Evolutionary conservation across 1,140 invertebrate genomes (phyloP).

Genomic region (Leptopilina clavipes): DNA sequence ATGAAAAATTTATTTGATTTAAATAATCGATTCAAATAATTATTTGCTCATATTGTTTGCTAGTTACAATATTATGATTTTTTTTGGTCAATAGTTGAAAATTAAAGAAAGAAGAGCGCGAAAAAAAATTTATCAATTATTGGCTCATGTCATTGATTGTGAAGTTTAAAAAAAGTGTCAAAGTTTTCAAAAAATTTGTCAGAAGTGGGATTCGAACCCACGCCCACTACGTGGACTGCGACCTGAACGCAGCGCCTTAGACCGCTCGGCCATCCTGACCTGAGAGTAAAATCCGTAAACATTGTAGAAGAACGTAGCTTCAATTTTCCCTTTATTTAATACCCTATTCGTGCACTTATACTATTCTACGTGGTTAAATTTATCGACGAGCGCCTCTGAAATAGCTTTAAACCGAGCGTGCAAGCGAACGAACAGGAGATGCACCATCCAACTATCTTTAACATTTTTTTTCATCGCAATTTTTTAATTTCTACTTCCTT

Average conservation of each 20-base stretch:
- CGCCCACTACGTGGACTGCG: slow-evolving; percentile 90
- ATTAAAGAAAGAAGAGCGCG: background rate
- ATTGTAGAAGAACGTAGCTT: background rate
- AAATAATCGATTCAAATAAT: too few species aligned
- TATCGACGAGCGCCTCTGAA: slow-evolving; percentile 55
- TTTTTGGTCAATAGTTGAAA: too few species aligned
- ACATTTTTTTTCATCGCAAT: slow-evolving; percentile 40
- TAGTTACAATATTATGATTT: too few species aligned
- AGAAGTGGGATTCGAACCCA: slow-evolving; percentile 92
- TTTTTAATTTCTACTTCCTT: slow-evolving; percentile 22
- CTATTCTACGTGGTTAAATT: slow-evolving; percentile 52
- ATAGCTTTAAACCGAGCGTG: slow-evolving; percentile 50
- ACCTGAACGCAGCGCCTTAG: slow-evolving; percentile 84
- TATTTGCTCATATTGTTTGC: too few species aligned
- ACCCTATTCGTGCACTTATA: background rate
- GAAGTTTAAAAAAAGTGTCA: background rate
- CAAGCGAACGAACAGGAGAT: slow-evolving; percentile 48
- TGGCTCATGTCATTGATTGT: background rate
- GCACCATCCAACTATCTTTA: slow-evolving; percentile 48
- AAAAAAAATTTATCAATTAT: background rate
- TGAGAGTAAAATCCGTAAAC: slow-evolving; percentile 65
- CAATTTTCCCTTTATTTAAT: background rate
- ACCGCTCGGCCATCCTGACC: slow-evolving; percentile 79
- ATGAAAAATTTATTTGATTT: too few species aligned
- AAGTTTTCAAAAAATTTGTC: slow-evolving; percentile 78